A percentile compares a stretch with the other conserved stretches of the same genome.
These are phyloP conservation scores for Ichneumoninae sp. DNA, from an alignment of 2,888 invertebrate species.

Conservation along the genomic window DNA sequence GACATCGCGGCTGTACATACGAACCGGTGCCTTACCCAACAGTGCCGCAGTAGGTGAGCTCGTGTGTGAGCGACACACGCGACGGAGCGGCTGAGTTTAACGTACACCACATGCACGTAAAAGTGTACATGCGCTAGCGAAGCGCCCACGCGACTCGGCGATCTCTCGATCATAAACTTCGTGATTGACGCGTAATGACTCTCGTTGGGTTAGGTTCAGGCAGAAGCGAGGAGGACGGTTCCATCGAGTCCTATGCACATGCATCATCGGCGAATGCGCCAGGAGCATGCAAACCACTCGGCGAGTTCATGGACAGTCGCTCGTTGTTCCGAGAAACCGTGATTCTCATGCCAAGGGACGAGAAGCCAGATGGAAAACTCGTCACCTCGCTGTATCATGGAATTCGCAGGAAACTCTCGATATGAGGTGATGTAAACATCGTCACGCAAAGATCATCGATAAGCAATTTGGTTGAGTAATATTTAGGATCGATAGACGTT, in stretches of 20 bases:
- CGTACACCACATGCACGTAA: slow-evolving; percentile 15
- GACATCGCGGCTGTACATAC: slow-evolving; percentile 30
- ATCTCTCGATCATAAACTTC: slow-evolving; percentile 47
- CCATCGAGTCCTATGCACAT: slow-evolving; percentile 6
- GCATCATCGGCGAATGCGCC: slow-evolving; percentile 30
- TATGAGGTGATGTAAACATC: too few species aligned
- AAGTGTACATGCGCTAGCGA: not conserved
- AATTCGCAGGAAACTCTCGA: too few species aligned
- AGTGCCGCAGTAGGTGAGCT: slow-evolving; percentile 29
- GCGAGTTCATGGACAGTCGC: slow-evolving; percentile 46
- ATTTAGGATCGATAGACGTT: too few species aligned
- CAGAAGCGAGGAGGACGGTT: slow-evolving; percentile 38
- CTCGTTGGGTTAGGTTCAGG: slow-evolving; percentile 48
- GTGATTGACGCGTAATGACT: slow-evolving; percentile 60
- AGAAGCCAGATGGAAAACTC: slow-evolving; percentile 10
- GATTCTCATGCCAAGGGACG: slow-evolving; percentile 31
- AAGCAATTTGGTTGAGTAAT: too few species aligned
- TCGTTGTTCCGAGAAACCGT: slow-evolving; percentile 28
- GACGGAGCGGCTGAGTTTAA: slow-evolving; percentile 1
- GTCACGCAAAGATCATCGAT: too few species aligned
- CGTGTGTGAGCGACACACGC: slow-evolving; percentile 5
- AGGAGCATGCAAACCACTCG: slow-evolving; percentile 44
- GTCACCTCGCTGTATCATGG: slow-evolving; percentile 2
- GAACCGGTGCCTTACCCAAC: slow-evolving; percentile 47
- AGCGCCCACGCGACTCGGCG: slow-evolving; percentile 44